Percentiles rank a stretch among this genome's conserved stretches.
phyloP scores from a whole-genome alignment of 2,797 vertebrate genomes.

The Tolypeutes matacus region DNA sequence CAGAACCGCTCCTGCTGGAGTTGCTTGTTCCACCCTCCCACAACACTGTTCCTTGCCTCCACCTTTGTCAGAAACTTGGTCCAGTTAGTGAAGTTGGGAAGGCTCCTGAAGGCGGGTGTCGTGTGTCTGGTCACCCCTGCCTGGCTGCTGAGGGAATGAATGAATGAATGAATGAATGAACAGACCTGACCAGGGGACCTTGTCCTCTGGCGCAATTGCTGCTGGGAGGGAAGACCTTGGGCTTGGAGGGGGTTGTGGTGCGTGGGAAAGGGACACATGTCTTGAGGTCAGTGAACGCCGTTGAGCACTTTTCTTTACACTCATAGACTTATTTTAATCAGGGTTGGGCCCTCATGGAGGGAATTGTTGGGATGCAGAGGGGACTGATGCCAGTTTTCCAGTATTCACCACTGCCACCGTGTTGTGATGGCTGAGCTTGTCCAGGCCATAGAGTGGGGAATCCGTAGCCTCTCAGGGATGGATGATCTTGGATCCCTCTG shows the following conservation, averaged over 20 bases:
- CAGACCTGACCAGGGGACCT: background rate
- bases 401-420: too few species aligned
- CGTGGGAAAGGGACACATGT: background rate
- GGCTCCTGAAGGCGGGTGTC: background rate
- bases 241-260: background rate
- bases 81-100: background rate
- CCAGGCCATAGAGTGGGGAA: background rate
- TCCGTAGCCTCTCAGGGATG: background rate
- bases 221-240: background rate
- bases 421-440: background rate
- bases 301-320: background rate
- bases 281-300: background rate
- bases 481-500: background rate
- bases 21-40: background rate
- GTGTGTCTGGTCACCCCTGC: background rate
- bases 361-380: too few species aligned
- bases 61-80: background rate
- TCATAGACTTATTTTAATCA: background rate
- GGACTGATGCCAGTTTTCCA: background rate
- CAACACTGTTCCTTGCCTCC: background rate
- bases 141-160: background rate
- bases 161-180: background rate
- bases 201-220: background rate
- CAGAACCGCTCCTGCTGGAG: background rate
- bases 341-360: background rate